Conservation (phyloP, 1,140 invertebrate genomes). For the Drosophila tsacasi region DNA sequence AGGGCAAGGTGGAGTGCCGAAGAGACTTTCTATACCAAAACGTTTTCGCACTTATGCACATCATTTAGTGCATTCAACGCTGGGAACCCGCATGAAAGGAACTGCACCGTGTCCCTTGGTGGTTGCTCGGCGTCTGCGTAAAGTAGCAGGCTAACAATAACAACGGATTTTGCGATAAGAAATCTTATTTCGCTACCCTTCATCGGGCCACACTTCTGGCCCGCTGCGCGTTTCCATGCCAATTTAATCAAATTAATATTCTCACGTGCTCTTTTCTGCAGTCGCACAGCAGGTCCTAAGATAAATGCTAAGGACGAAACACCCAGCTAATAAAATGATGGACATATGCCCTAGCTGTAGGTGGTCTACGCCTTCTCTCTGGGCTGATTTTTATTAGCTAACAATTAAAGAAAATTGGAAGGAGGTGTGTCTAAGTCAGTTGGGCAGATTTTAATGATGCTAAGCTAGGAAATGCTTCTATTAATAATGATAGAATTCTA, state of each 20-base stretch:
- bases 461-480: neutral
- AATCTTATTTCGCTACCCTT: slow-evolving; percentile 24
- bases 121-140: slow-evolving; percentile 32
- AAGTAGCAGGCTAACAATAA: slow-evolving; percentile 60
- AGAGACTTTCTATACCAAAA: slow-evolving; percentile 32
- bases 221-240: slow-evolving; percentile 71
- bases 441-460: neutral
- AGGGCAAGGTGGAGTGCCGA: neutral
- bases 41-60: slow-evolving; percentile 77
- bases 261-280: slow-evolving; percentile 72
- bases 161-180: slow-evolving; percentile 63
- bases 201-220: slow-evolving; percentile 35
- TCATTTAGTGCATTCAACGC: slow-evolving; percentile 70
- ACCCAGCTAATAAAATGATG: slow-evolving; percentile 36
- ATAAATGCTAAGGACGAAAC: slow-evolving; percentile 4
- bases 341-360: slow-evolving; percentile 30
- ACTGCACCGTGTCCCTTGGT: slow-evolving; percentile 21
- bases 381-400: slow-evolving; percentile 1
- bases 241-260: slow-evolving; percentile 84
- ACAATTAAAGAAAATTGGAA: neutral
- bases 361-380: slow-evolving; percentile 13
- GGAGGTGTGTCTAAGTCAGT: neutral
- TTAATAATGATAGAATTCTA: too few relatives aligned
- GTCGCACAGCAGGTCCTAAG: slow-evolving; percentile 45
- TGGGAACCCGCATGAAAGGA: slow-evolving; percentile 58